Percentiles rank a stretch among this genome's conserved stretches.
Evolutionary conservation across 2,113 vertebrate genomes (phyloP).

Genomic region (Australoheros scitulus): DNA sequence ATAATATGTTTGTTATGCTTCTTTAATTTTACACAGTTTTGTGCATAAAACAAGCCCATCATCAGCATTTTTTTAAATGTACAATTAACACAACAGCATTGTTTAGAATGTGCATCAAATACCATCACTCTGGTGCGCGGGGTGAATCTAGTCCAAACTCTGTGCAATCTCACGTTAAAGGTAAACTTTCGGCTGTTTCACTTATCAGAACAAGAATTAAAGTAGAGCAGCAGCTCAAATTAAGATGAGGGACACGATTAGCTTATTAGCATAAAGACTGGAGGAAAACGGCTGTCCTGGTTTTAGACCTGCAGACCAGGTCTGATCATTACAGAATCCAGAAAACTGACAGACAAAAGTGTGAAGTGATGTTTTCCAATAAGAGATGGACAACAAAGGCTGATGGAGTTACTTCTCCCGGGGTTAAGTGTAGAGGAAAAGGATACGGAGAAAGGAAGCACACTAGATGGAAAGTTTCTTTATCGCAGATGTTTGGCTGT

Average conservation of each 20-base stretch:
- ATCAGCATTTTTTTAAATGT: not conserved
- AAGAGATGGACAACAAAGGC: too few species aligned
- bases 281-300: not conserved
- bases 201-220: not conserved
- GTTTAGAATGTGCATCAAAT: not conserved
- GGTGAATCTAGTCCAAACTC: not conserved
- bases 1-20: not conserved
- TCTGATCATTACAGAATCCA: not conserved
- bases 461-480: too few species aligned
- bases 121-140: rapidly evolving
- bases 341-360: too few species aligned
- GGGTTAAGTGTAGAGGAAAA: too few species aligned
- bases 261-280: not conserved
- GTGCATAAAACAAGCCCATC: too few species aligned
- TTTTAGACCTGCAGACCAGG: not conserved
- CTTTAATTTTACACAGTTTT: not conserved
- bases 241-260: not conserved
- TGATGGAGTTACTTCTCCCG: too few species aligned
- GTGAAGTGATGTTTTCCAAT: too few species aligned
- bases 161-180: not conserved
- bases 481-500: too few species aligned
- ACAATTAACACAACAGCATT: too few species aligned
- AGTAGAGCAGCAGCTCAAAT: not conserved
- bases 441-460: too few species aligned
- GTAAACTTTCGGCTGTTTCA: rapidly evolving